Conservation (phyloP, 2,888 invertebrate species). For the Phortica magna region DNA sequence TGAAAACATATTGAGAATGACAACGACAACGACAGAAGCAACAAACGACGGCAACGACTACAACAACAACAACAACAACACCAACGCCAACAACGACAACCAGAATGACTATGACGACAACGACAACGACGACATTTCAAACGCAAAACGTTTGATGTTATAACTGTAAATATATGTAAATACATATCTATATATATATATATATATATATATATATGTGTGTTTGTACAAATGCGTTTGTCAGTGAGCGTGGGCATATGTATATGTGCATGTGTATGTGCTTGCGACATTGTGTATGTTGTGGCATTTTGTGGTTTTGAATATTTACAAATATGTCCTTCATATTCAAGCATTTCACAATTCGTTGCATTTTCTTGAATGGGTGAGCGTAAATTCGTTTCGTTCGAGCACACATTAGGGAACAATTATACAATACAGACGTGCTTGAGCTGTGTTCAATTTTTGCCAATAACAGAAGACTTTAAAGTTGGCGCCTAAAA, state of each 20-base stretch:
- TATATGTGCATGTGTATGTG: conserved; percentile 37
- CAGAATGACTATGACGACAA: conserved; percentile 30
- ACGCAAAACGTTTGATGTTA: conserved; percentile 67
- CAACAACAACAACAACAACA: conserved; percentile 45
- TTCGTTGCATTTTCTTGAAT: background rate
- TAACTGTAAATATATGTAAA: conserved; percentile 65
- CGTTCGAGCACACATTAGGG: background rate
- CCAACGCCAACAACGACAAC: conserved; percentile 60
- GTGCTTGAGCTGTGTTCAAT: too few relatives aligned
- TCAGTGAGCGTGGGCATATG: conserved; percentile 42
- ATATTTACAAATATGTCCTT: conserved; percentile 30
- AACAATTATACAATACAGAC: background rate
- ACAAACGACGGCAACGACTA: conserved; percentile 27
- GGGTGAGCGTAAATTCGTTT: background rate
- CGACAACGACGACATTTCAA: conserved; percentile 30
- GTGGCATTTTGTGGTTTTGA: conserved; percentile 26
- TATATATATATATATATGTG: background rate
- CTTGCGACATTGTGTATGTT: conserved; percentile 6
- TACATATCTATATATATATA: conserved; percentile 26
- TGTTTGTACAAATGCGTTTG: conserved; percentile 7
- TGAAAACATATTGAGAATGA: conserved; percentile 72
- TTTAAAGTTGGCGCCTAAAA: conserved; percentile 46
- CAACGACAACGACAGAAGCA: background rate
- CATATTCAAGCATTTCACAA: background rate
- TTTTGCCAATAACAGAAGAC: background rate